Evolutionary conservation across 2,113 vertebrate species (phyloP).

Genomic region (Antigone vipio): DNA sequence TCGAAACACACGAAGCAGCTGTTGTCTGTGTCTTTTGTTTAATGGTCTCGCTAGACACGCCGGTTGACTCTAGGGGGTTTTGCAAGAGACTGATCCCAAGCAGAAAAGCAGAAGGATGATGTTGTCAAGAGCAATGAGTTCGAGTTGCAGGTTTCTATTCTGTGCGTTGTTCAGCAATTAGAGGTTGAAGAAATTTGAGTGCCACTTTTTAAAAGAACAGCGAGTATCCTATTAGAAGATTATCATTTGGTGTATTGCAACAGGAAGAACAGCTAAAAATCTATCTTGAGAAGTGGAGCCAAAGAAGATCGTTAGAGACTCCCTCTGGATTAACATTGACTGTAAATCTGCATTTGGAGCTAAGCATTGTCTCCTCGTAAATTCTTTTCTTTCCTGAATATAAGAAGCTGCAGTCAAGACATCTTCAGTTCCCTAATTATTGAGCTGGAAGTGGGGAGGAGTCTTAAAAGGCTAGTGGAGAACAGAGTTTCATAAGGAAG

Average conservation of each 20-base stretch:
- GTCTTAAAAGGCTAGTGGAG: not conserved
- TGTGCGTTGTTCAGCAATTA: too few relatives aligned
- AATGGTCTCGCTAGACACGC: rapidly evolving
- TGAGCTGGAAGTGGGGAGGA: not conserved
- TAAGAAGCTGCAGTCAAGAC: not conserved
- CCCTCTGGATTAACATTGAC: not conserved
- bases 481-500: not conserved
- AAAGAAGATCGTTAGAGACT: not conserved
- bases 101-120: not conserved
- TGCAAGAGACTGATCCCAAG: not conserved
- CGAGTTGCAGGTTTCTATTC: not conserved
- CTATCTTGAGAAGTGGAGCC: not conserved
- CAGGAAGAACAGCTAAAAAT: not conserved
- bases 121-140: not conserved
- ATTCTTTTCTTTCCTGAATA: not conserved
- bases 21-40: not conserved
- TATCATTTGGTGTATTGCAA: not conserved
- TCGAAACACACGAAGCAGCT: not conserved
- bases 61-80: not conserved
- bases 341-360: not conserved
- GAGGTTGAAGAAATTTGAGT: not conserved
- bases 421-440: not conserved
- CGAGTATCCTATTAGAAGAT: not conserved
- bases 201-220: not conserved
- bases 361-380: not conserved